A percentile compares a stretch with the other conserved stretches of the same genome.
Conservation (phyloP, 2,888 invertebrate species). For the Orchesellides sinensis region DNA sequence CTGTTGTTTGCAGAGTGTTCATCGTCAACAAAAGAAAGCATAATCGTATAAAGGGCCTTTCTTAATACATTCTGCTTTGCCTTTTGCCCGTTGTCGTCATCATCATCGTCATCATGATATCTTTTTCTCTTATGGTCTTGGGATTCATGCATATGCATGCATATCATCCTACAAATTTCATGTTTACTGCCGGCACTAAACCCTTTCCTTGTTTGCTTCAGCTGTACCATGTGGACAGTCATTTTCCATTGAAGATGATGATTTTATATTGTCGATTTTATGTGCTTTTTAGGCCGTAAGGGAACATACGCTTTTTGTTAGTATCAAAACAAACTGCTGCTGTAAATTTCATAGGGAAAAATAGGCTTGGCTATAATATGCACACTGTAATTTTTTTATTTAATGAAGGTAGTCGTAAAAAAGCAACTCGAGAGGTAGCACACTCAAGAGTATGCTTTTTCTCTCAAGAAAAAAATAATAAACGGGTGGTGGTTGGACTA, state of each 20-base stretch:
- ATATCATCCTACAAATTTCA: constrained; percentile 49
- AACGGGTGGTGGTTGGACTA: no score
- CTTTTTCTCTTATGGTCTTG: not conserved
- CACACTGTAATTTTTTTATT: constrained; percentile 34
- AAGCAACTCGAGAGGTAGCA: not conserved
- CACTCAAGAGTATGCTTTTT: constrained; percentile 10
- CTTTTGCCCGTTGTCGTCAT: no score
- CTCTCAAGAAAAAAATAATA: constrained; percentile 2
- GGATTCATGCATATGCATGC: constrained; percentile 18
- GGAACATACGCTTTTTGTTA: constrained; percentile 34
- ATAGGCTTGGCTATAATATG: not conserved
- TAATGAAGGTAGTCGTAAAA: constrained; percentile 47
- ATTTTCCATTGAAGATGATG: constrained; percentile 49
- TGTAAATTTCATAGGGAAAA: not conserved
- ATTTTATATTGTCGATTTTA: constrained; percentile 65
- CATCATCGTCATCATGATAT: not conserved
- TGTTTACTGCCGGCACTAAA: constrained; percentile 63
- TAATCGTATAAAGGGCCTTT: no score
- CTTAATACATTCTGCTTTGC: no score
- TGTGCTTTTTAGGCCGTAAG: constrained; percentile 20
- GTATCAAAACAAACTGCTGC: not conserved
- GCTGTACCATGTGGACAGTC: constrained; percentile 43
- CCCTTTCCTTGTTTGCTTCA: constrained; percentile 34
- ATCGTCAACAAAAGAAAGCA: constrained; percentile 13
- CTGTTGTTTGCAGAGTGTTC: not conserved